Conservation (phyloP, 2,888 invertebrate genomes). For the Ormyrus thymus region DNA sequence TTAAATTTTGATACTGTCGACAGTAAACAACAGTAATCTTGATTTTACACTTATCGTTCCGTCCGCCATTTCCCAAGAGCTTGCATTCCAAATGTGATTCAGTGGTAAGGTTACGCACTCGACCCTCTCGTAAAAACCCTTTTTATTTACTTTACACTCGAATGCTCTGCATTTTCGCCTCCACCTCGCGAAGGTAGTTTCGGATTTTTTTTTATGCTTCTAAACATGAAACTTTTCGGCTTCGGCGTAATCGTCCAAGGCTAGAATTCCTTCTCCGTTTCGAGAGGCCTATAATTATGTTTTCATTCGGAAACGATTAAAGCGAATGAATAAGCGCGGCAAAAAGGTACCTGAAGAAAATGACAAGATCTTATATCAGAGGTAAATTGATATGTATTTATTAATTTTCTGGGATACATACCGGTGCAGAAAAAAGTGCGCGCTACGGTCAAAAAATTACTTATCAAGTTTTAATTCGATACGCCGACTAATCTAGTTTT, state of each 20-base stretch:
- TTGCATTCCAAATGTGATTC: too few relatives aligned
- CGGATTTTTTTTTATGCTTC: background rate
- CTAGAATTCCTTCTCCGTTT: background rate
- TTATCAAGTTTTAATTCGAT: too few relatives aligned
- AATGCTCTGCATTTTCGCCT: background rate
- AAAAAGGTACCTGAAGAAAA: too few relatives aligned
- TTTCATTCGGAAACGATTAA: too few relatives aligned
- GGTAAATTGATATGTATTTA: too few relatives aligned
- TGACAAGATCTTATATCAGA: too few relatives aligned
- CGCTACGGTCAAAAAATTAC: too few relatives aligned
- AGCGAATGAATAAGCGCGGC: too few relatives aligned
- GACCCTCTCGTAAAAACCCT: slow-evolving; percentile 34
- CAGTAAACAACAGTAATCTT: slow-evolving; percentile 58
- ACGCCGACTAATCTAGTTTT: background rate
- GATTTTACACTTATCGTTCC: slow-evolving; percentile 62
- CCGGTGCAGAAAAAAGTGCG: too few relatives aligned
- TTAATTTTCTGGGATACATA: too few relatives aligned
- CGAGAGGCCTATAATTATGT: too few relatives aligned
- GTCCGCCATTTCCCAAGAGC: background rate
- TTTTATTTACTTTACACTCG: slow-evolving; percentile 17
- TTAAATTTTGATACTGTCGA: slow-evolving; percentile 61
- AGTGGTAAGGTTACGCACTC: background rate
- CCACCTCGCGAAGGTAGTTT: background rate
- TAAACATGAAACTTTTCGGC: background rate
- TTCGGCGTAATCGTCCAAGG: background rate